Base-by-base conservation (phyloP, 1,140 invertebrate genomes). In the Oryctes rhinoceros region DNA sequence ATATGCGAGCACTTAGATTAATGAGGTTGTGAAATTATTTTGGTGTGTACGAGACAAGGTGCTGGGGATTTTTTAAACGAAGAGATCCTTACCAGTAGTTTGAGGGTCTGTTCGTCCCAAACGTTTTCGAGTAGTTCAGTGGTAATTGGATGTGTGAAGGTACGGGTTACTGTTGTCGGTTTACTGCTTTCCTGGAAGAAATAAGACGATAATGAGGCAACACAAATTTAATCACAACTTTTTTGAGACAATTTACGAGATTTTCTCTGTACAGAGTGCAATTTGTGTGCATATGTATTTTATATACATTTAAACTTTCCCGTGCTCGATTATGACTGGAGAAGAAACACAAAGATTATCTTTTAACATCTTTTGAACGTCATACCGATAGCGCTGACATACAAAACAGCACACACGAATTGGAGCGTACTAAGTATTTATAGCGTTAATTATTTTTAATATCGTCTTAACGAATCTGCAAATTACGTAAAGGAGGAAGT, bases 71-170 rank as follows among this genome's bases (percentile, higher is more conserved):
- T 30, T 30, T 30, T 30, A 30, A 30, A 30, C 2, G 2, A 37
- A 6, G 15, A 15, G 3, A 47, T 44, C 30, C 90, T 91, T 88
- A 94, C 94, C 89, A 94, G 90, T 89, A 92, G 89, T 86, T 90
- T 90, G 78, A 94, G 89, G 39, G 91, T 90, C 83, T 91, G 88
- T 87, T 93, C 92, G 92, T 94, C 93, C 91, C 92, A 93, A 87
- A 94, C 92, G 85, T 91, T 91, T 82, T 93, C 91, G 79, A 94
- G 88, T 87, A 93, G 92, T 85, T 92, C 83, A 75, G 84, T 84
- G 49, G 84, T 84, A 11, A 88, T 83, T 10, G 87, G 87, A 83
- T 86, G 83, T 59, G 85, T 85, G 79, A 87, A 87, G 3, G 83
- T 83, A 79, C 83, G 80, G 4, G 84, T 86, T 79, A 79, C 84